phyloP scores from a whole-genome alignment of 2,797 vertebrate species.

The Neopelma chrysocephalum region DNA sequence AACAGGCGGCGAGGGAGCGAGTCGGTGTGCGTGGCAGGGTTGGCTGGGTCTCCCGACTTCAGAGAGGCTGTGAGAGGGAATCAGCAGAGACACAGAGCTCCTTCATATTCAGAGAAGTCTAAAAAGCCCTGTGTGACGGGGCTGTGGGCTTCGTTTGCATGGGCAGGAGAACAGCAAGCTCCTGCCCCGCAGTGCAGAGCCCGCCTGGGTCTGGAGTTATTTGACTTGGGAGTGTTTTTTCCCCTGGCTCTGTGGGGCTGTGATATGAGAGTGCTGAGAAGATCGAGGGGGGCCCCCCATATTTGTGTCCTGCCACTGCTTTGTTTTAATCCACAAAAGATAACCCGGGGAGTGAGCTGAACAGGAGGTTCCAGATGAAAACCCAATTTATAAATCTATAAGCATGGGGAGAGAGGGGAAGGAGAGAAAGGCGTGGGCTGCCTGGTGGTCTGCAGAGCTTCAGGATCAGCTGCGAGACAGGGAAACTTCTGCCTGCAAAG shows the following conservation, averaged over 20 bases:
- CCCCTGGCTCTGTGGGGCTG: not conserved
- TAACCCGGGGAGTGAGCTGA: not conserved
- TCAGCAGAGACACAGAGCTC: slow-evolving; percentile 1
- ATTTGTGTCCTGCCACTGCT: not conserved
- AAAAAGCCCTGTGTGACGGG: not conserved
- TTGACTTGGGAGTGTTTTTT: not conserved
- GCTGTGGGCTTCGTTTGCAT: not conserved
- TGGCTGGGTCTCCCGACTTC: slow-evolving; percentile 23
- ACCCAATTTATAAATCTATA: not conserved
- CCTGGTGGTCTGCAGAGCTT: not conserved
- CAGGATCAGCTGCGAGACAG: not conserved
- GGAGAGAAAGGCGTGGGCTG: not conserved
- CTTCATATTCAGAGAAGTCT: not conserved
- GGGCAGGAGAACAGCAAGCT: not conserved
- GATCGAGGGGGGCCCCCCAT: not conserved
- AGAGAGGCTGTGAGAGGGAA: not conserved
- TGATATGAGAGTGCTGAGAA: not conserved
- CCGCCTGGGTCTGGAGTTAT: not conserved
- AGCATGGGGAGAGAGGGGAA: not conserved
- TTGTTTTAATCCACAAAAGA: not conserved
- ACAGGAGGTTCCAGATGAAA: not conserved
- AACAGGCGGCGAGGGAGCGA: slow-evolving; percentile 32
- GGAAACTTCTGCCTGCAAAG: not conserved
- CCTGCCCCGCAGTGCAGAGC: not conserved
- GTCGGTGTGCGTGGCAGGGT: not conserved